A percentile compares a stretch with the other conserved stretches of the same genome.
Evolutionary conservation across 2,888 invertebrate species (phyloP).

Genomic region (Chalcosyrphus nemorum): DNA sequence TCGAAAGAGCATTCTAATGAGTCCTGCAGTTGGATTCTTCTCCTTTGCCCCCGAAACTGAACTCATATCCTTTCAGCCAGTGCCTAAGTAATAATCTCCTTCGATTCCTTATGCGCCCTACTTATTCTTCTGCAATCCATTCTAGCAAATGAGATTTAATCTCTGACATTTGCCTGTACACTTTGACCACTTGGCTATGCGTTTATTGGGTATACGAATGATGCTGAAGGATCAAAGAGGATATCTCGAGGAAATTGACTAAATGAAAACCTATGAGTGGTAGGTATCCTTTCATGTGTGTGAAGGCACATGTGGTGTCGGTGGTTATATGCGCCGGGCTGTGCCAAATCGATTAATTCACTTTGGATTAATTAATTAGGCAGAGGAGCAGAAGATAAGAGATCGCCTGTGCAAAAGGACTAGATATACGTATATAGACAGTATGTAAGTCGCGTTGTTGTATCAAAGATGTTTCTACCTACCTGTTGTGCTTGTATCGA

Average conservation of each 20-base stretch:
- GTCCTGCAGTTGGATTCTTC: constrained; percentile 33
- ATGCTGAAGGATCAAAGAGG: constrained; percentile 68
- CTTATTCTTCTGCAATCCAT: constrained; percentile 61
- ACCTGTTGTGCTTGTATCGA: constrained; percentile 31
- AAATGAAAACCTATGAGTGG: constrained; percentile 67
- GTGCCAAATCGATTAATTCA: constrained; percentile 70
- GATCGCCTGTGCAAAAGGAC: constrained; percentile 2
- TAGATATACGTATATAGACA: neutral
- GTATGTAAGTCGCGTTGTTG: constrained; percentile 40
- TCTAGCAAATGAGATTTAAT: constrained; percentile 68
- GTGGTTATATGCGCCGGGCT: neutral
- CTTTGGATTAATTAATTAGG: constrained; percentile 72
- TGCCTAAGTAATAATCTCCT: constrained; percentile 42
- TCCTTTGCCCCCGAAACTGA: neutral
- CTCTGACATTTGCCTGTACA: constrained; percentile 63
- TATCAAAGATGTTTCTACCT: constrained; percentile 50
- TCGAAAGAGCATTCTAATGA: constrained; percentile 50
- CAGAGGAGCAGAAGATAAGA: constrained; percentile 63
- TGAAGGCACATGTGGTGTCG: neutral
- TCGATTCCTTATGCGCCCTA: constrained; percentile 55
- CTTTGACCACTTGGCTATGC: constrained; percentile 66
- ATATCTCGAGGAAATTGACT: constrained; percentile 72
- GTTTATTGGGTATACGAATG: constrained; percentile 50
- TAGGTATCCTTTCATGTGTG: neutral
- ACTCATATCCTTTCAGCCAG: constrained; percentile 15